Evolutionary conservation across 2,113 vertebrate species (phyloP).

Genomic region (Silurus asotus): DNA sequence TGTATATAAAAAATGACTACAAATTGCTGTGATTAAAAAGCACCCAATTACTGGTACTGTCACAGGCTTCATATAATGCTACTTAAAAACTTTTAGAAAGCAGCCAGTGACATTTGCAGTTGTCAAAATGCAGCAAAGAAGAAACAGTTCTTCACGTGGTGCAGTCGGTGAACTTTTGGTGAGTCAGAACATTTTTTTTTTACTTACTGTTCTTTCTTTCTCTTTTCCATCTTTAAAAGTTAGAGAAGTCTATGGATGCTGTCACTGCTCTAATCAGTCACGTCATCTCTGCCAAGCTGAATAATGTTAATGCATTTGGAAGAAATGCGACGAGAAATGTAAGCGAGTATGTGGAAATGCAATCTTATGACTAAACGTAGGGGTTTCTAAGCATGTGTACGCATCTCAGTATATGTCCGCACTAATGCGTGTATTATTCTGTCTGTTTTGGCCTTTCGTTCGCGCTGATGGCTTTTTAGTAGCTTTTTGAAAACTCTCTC

Average conservation of each 20-base stretch:
- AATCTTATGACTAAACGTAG: too few relatives aligned
- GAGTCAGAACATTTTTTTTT: slow-evolving; percentile 12
- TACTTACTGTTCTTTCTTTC: not conserved
- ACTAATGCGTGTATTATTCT: too few relatives aligned
- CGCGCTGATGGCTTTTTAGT: too few relatives aligned
- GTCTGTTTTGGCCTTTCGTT: not conserved
- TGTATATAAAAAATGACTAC: not conserved
- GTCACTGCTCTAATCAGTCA: not conserved
- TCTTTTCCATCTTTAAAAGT: not conserved
- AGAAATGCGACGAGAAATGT: not conserved
- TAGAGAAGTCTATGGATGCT: slow-evolving; percentile 8
- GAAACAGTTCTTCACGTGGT: not conserved
- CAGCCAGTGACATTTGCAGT: slow-evolving; percentile 25
- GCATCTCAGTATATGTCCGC: not conserved
- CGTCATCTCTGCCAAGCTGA: not conserved
- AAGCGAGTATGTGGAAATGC: not conserved
- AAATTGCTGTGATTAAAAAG: not conserved
- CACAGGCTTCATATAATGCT: not conserved
- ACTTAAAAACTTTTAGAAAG: not conserved
- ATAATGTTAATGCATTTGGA: not conserved
- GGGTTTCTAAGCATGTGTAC: not conserved
- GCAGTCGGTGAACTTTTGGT: not conserved
- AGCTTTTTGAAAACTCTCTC: too few relatives aligned
- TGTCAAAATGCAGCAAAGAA: slow-evolving; percentile 9
- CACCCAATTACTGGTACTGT: not conserved